Conservation (phyloP, 2,113 vertebrate species). For the Albula goreensis region DNA sequence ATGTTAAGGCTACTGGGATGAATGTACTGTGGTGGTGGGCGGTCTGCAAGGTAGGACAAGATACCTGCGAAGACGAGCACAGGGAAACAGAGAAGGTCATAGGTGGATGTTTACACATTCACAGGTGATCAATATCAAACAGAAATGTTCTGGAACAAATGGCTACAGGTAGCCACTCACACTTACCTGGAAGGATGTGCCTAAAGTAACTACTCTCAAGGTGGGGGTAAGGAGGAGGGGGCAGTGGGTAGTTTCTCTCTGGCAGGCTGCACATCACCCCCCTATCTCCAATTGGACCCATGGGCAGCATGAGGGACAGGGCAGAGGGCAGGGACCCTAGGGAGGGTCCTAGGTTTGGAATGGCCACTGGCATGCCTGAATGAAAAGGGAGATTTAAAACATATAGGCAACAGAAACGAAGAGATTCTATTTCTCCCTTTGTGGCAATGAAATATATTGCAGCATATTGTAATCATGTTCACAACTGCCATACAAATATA, state of each 20-base stretch:
- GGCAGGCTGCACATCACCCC: conserved; percentile 96
- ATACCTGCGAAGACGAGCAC: conserved; percentile 73
- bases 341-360: conserved; percentile 91
- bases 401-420: not conserved
- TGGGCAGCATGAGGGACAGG: conserved; percentile 95
- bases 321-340: conserved; percentile 93
- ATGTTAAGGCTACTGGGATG: conserved; percentile 93
- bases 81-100: not conserved
- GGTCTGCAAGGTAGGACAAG: conserved; percentile 94
- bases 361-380: conserved; percentile 92
- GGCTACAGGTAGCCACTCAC: conserved; percentile 25
- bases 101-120: not conserved
- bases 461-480: too few relatives aligned
- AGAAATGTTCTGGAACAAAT: not conserved
- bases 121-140: not conserved
- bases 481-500: too few relatives aligned
- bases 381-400: conserved; percentile 30
- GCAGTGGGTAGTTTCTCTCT: conserved; percentile 94
- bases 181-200: conserved; percentile 91
- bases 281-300: conserved; percentile 91
- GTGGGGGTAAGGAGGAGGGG: conserved; percentile 94
- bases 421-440: not conserved
- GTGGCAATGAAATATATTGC: too few relatives aligned
- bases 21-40: conserved; percentile 96
- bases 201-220: conserved; percentile 98